Evolutionary conservation across 2,113 vertebrate genomes (phyloP).

Genomic region (Acanthisitta chloris): DNA sequence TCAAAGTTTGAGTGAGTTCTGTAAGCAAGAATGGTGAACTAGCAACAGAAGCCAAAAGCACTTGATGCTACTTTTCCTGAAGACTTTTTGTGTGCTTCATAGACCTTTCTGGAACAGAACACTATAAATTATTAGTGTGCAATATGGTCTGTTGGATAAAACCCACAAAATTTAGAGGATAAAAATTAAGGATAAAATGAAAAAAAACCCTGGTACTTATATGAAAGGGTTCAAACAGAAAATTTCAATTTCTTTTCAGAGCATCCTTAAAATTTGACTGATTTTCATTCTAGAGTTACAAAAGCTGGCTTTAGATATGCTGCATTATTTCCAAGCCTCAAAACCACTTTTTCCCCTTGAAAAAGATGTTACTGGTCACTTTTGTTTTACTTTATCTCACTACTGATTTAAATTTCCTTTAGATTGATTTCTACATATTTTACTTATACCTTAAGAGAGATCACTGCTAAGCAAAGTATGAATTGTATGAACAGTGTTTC

Average conservation of each 20-base stretch:
- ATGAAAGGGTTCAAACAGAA: background rate
- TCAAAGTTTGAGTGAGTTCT: background rate
- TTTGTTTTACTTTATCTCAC: background rate
- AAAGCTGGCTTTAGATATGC: background rate
- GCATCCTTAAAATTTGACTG: background rate
- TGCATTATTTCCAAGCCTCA: background rate
- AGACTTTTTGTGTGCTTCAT: background rate
- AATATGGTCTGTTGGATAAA: background rate
- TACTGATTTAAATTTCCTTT: background rate
- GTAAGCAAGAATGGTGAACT: background rate
- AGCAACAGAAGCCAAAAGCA: background rate
- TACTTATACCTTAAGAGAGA: background rate
- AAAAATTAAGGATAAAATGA: background rate
- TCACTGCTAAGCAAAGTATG: background rate
- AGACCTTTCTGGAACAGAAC: background rate
- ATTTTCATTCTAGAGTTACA: background rate
- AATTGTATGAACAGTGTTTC: background rate
- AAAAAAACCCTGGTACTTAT: background rate
- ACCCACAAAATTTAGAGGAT: background rate
- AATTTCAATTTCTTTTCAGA: background rate
- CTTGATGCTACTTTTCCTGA: background rate
- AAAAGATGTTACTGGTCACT: background rate
- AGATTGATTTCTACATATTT: background rate
- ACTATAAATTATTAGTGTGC: background rate
- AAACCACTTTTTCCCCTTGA: background rate